Base-by-base conservation (phyloP, 2,113 vertebrate genomes). In the Scomber colias region DNA sequence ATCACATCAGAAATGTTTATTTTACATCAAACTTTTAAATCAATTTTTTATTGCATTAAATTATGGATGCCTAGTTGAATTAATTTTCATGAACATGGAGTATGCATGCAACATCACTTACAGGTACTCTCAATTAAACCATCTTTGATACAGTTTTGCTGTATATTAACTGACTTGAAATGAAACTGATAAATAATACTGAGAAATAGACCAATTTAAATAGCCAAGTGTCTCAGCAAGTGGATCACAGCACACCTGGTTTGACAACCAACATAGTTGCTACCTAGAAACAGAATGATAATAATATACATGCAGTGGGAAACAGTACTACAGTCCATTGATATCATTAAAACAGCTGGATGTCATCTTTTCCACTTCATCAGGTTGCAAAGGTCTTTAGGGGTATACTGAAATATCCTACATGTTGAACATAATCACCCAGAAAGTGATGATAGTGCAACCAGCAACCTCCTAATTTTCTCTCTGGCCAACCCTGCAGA, bases 401-500 rank as follows among this genome's bases (percentile, higher is more conserved):
- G 55, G 71, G 67, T 48, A 55, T 11, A 12, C n/a, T 12, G 31
- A 4, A 40, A 24, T 12, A 70, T 50, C 40, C 19, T 35, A 40
- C 59, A 11, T 57, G 49, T 51, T 14, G 19, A 40, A 31, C 1
- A 1, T n/a, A 70, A 73, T 24, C 55, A 51, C 57, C 50, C 57
- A 67, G 57, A 73, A 72, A 74, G 55, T 14, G 3, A 73, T 78
- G 17, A 53, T 57, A 40, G 53, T 31, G 57, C 45, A 63, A 69
- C 16, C 30, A 30, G 31, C 71, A 62, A 49, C 67, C 45, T 71
- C 8, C 64, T 71, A 88, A 83, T 35, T n/a, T 40, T 40, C 8
- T 75, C 31, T 75, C 70, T 67, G 11, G 30, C 24, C 65, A 77
- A 82, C 72, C 63, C 79, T 66, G 62, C 55, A 51, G 75, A 62